A percentile compares a stretch with the other conserved stretches of the same genome.
Evolutionary conservation across 2,888 invertebrate genomes (phyloP).

Genomic region (Cacoxenus indagator): DNA sequence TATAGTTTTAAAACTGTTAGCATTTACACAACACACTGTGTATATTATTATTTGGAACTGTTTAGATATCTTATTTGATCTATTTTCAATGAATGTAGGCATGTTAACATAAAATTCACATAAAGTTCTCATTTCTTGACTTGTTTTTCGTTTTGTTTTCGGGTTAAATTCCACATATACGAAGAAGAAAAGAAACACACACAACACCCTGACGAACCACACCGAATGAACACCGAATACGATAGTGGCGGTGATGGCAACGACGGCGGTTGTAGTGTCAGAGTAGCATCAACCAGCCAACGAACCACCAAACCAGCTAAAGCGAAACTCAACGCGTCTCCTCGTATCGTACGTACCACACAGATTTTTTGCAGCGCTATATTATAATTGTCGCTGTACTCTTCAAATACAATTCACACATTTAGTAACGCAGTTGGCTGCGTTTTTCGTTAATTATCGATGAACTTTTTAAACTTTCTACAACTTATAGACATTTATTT

Average conservation of each 20-base stretch:
- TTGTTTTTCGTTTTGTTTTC: neutral
- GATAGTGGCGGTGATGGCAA: neutral
- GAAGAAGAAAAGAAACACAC: neutral
- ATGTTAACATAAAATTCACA: neutral
- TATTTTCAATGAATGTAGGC: too few relatives aligned
- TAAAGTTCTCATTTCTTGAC: neutral
- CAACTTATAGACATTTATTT: constrained; percentile 52
- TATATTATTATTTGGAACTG: neutral
- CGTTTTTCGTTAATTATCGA: constrained; percentile 40
- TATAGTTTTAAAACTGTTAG: neutral
- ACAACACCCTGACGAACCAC: neutral
- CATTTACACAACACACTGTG: neutral
- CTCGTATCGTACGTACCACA: neutral
- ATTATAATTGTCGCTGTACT: constrained; percentile 18
- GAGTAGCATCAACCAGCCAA: neutral
- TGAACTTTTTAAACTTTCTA: constrained; percentile 43
- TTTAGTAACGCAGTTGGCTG: constrained; percentile 35
- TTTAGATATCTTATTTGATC: too few relatives aligned
- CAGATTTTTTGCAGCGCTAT: neutral
- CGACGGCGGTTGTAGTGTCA: neutral
- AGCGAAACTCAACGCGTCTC: neutral
- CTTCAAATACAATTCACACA: constrained; percentile 42
- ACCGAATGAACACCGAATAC: neutral
- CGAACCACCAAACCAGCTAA: neutral
- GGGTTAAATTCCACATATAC: neutral